These are phyloP conservation scores for Drosophila arizonae DNA, from an alignment of 1,140 invertebrate species.

Conservation along the genomic window DNA sequence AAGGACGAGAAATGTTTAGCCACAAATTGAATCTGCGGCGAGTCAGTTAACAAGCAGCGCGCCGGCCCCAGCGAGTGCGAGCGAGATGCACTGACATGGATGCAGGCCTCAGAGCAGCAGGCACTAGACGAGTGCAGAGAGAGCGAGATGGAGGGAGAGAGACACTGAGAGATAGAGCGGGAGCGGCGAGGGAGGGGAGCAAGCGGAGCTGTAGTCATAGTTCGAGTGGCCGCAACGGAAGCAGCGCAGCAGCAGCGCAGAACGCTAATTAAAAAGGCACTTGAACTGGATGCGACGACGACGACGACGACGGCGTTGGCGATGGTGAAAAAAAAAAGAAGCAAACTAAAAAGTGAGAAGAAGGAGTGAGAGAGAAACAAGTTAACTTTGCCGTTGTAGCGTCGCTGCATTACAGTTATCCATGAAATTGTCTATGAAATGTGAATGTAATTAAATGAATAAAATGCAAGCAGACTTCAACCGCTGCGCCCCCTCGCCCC, in stretches of 20 bases:
- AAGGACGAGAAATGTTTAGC: constrained; percentile 78
- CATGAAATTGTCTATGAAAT: constrained; percentile 80
- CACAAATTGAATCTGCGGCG: constrained; percentile 73
- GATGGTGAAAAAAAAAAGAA: neutral
- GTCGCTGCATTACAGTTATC: constrained; percentile 31
- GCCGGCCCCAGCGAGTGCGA: neutral
- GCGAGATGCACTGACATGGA: neutral
- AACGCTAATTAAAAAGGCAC: constrained; percentile 79
- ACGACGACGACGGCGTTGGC: constrained; percentile 15
- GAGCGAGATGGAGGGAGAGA: neutral
- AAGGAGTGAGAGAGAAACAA: neutral
- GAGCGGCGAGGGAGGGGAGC: neutral
- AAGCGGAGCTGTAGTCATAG: constrained; percentile 32
- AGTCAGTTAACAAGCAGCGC: constrained; percentile 65
- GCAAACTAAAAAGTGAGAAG: constrained; percentile 4
- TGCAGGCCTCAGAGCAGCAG: neutral
- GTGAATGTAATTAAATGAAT: constrained; percentile 79
- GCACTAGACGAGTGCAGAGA: neutral
- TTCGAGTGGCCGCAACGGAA: constrained; percentile 62
- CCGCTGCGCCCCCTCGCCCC: neutral
- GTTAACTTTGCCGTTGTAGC: constrained; percentile 51
- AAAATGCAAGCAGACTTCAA: constrained; percentile 51
- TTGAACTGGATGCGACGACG: constrained; percentile 49
- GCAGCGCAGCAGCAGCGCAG: constrained; percentile 55
- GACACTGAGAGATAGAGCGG: neutral